Conservation (phyloP, 2,113 vertebrate genomes). For the Anolis sagrei region DNA sequence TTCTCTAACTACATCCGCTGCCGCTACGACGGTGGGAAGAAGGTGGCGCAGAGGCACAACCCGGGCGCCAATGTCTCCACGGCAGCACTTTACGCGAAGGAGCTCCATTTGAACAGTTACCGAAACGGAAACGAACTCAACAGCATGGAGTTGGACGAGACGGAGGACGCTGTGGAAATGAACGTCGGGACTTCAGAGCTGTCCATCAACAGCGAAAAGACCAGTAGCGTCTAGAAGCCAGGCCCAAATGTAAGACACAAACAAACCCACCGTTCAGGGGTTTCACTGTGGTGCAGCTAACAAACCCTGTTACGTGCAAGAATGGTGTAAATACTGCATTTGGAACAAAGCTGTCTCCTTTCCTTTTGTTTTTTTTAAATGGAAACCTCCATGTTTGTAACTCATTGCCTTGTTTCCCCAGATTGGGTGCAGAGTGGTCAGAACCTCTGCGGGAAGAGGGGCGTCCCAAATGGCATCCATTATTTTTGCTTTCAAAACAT, state of each 20-base stretch:
- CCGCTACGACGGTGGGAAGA: constrained; percentile 79
- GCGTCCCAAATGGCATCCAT: constrained; percentile 67
- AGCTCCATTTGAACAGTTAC: constrained; percentile 87
- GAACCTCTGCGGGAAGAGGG: constrained; percentile 77
- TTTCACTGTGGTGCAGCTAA: constrained; percentile 46
- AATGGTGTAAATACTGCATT: constrained; percentile 78
- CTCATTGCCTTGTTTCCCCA: constrained; percentile 65
- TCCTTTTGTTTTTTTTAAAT: constrained; percentile 37
- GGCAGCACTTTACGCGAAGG: constrained; percentile 76
- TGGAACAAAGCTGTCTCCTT: constrained; percentile 61
- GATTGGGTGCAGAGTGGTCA: constrained; percentile 70
- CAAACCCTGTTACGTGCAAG: constrained; percentile 57
- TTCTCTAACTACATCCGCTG: constrained; percentile 96
- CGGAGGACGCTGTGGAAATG: constrained; percentile 83
- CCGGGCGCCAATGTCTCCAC: constrained; percentile 83
- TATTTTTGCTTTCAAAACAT: constrained; percentile 78
- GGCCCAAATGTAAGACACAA: not conserved
- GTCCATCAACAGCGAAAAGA: constrained; percentile 88
- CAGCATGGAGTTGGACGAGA: constrained; percentile 74
- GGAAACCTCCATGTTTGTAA: constrained; percentile 74
- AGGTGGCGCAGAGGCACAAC: constrained; percentile 76
- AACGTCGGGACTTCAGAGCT: constrained; percentile 83
- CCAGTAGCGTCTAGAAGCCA: constrained; percentile 89
- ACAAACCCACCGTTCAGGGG: not conserved
- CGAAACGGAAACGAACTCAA: constrained; percentile 76